A percentile compares a stretch with the other conserved stretches of the same genome.
Conservation (phyloP, 2,113 vertebrate genomes). For the Pandion haliaetus region DNA sequence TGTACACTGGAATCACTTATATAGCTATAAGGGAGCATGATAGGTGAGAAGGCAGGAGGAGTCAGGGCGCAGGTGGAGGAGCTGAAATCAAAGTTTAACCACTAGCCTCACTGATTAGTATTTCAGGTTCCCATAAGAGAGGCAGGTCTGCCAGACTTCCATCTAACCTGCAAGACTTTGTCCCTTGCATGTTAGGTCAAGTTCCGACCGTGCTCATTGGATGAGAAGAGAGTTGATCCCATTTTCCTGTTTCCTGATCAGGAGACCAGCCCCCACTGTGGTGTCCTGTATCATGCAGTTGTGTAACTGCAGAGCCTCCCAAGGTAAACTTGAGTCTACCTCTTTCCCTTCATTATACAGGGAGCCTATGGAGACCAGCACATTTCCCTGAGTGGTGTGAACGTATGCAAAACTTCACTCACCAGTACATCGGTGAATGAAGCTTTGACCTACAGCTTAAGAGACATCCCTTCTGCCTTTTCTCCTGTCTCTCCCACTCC, state of each 20-base stretch:
- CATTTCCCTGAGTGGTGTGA: background rate
- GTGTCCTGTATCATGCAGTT: background rate
- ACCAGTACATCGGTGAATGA: background rate
- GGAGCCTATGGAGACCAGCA: background rate
- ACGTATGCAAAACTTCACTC: background rate
- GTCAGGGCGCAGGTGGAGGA: background rate
- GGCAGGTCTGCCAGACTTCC: background rate
- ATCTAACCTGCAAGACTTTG: background rate
- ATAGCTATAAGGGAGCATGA: background rate
- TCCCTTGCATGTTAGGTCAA: background rate
- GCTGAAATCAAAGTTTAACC: background rate
- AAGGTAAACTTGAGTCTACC: background rate
- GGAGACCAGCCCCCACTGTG: fast-evolving
- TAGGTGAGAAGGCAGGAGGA: background rate
- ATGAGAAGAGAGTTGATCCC: background rate
- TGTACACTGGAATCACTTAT: background rate
- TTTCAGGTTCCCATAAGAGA: background rate
- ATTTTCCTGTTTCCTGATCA: background rate
- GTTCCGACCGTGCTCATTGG: background rate
- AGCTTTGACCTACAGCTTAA: background rate
- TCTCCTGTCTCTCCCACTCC: background rate
- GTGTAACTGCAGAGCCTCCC: background rate
- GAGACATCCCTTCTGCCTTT: background rate
- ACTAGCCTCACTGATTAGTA: background rate
- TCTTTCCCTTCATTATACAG: background rate